Base-by-base conservation (phyloP, 2,113 vertebrate genomes). In the Epinephelus lanceolatus region DNA sequence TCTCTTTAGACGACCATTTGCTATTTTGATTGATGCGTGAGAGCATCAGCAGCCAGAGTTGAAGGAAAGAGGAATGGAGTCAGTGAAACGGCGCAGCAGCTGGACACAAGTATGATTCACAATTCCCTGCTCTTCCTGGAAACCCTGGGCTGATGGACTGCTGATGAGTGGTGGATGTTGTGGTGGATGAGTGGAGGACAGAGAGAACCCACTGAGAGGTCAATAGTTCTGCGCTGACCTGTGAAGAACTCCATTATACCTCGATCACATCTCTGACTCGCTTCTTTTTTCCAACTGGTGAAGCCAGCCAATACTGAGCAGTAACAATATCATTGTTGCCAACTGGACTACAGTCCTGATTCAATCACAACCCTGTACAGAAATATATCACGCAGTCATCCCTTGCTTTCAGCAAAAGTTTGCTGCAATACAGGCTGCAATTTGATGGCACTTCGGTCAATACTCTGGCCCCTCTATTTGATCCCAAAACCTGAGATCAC, bases 201-300 rank as follows among this genome's bases (percentile, higher is more conserved):
- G 83, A 81, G 63, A 73, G 91, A 90, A 75, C 89, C 88, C 68
- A 42, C 90, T 75, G 90, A 81, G 91, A 88, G 92, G 91, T 92
- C 94, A 94, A 93, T 91, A 88, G 91, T 92, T 92, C 87, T 86
- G 78, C 74, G 59, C 71, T 94, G 94, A 95, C 92, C 93, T 92
- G 90, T 92, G 86, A 92, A 91, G 88, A 94, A 94, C 87, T 93
- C 93, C 90, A 93, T 95, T 94, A 92, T 85, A 83, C 92, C 91
- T 90, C 85, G 69, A 92, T 93, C 92, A 90, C 89, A 89, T 92
- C 85, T 88, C 88, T 86, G 87, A 77, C 85, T 82, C 79, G 3
- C 84, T 89, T 70, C 45, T 18, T 57, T 56, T 25, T 74, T 62
- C 57, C 59, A 76, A 81, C 63, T 66, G 71, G 62, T 77, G 80